Base-by-base conservation (phyloP, 1,140 invertebrate genomes). In the Ips nitidus region DNA sequence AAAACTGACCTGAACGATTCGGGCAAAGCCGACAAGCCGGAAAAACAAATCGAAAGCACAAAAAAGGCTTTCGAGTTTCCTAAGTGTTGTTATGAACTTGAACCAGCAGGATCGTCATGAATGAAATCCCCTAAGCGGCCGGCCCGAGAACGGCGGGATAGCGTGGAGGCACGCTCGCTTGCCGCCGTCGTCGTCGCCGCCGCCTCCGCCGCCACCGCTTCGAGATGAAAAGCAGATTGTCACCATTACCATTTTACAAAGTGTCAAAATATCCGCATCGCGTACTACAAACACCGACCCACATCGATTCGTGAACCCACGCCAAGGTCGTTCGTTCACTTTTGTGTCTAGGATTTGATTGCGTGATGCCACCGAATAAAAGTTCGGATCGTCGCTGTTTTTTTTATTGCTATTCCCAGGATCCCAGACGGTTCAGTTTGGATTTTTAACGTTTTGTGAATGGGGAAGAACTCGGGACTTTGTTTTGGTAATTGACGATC, bases 121-220 rank as follows among this genome's bases (percentile, higher is more conserved):
- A 68, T 69, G 66, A 66, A 63, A 70, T 66, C 66, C 66, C 55
- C 62, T 22, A 66, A 69, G 68, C 60, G 59, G 72, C 55, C 64
- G 69, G 65, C 69, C 4, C 64, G 55, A 45, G 65, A 67, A 67
- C 65, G 60, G 65, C 65, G 41, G 55, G 65, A 67, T 64, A 59
- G 65, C 65, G 65, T 47, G 40, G 50, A 38, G 64, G 41, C 56
- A 57, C 70, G 58, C 55, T 68, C 79, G 57, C 37, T 52, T 69
- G 37, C 82, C 81, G 81, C 81, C 82, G 60, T 61, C 61, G 67
- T 56, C 70, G 63, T 73, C 60, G 43, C 66, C 66, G 8, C 69
- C 50, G 53, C 39, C 8, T 61, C 4, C 7, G 4, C 45, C 45
- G 47, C 64, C 59, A 71, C 55, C 38, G 60, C 65, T 4, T 62